phyloP scores from a whole-genome alignment of 2,888 invertebrate genomes.

The Autographa gamma region DNA sequence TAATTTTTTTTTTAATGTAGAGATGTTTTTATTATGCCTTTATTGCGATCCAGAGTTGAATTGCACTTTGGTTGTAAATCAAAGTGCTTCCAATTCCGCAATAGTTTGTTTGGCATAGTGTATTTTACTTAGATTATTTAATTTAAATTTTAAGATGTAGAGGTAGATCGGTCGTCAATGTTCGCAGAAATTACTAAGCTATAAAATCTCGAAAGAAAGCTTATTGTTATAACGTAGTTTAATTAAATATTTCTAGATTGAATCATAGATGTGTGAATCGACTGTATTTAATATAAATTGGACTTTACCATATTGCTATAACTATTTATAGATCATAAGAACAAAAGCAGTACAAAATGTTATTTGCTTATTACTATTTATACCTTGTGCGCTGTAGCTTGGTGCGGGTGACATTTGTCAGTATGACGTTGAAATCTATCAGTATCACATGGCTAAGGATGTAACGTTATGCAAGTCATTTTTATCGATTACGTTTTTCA shows the following conservation, averaged over 20 bases:
- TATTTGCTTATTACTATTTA: neutral
- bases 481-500: too few species aligned
- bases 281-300: neutral
- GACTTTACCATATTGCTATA: neutral
- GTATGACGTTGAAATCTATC: too few species aligned
- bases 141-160: neutral
- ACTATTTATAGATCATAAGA: neutral
- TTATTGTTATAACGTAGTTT: neutral
- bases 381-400: too few species aligned
- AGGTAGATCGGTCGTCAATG: neutral
- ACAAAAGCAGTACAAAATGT: neutral
- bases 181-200: neutral
- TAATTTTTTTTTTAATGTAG: neutral
- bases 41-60: too few species aligned
- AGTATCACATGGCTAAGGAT: too few species aligned
- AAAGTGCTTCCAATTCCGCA: too few species aligned
- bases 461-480: too few species aligned
- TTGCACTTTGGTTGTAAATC: too few species aligned
- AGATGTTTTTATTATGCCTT: too few species aligned
- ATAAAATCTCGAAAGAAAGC: neutral
- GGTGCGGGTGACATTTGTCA: too few species aligned
- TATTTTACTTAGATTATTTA: too few species aligned
- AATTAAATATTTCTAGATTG: neutral
- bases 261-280: neutral
- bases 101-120: too few species aligned